Conservation (phyloP, 2,797 vertebrate species). For the Chrosomus eos region DNA sequence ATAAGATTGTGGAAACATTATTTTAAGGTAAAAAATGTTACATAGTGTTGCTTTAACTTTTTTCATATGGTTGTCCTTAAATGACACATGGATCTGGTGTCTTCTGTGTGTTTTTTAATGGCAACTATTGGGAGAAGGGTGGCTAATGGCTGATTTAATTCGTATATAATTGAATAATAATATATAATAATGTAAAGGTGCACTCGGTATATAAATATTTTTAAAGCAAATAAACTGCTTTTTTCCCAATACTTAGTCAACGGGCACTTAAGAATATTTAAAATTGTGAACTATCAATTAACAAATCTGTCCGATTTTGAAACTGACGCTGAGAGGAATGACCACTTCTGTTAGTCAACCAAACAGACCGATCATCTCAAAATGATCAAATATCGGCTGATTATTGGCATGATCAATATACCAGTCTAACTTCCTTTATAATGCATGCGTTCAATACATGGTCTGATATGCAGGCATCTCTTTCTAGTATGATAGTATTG, state of each 20-base stretch:
- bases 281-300: neutral
- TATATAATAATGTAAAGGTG: no score
- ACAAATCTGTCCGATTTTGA: neutral
- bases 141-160: neutral
- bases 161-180: neutral
- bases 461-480: neutral
- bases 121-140: neutral
- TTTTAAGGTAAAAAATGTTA: no score
- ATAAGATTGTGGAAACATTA: no score
- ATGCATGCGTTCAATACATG: neutral
- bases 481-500: neutral
- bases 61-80: neutral
- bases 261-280: neutral
- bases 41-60: no score
- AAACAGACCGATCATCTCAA: neutral
- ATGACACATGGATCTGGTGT: neutral
- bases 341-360: neutral
- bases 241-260: neutral
- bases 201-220: neutral
- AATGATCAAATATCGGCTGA: neutral
- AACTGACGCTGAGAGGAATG: neutral
- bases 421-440: neutral
- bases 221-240: neutral
- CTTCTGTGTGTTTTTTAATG: neutral
- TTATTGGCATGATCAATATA: neutral